Conservation (phyloP, 2,888 invertebrate species). For the Andrena haemorrhoa region DNA sequence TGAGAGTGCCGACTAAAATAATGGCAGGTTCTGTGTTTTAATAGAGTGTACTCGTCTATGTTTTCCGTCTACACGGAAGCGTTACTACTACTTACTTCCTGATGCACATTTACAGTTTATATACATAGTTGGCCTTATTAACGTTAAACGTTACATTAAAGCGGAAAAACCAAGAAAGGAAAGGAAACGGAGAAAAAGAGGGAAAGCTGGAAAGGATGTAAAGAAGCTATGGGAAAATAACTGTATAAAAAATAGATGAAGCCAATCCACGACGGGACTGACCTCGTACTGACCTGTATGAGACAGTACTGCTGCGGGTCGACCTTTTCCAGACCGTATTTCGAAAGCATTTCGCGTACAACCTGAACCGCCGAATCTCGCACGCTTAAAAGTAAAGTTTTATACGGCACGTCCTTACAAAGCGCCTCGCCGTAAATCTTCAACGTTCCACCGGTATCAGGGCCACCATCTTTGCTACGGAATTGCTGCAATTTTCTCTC, state of each 20-base stretch:
- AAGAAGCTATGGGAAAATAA: too few species aligned
- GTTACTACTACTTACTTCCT: too few species aligned
- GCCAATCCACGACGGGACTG: too few species aligned
- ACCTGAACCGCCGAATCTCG: constrained; percentile 97
- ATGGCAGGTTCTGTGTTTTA: too few species aligned
- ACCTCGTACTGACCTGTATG: constrained; percentile 91
- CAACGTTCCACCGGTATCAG: constrained; percentile 95
- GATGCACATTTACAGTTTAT: too few species aligned
- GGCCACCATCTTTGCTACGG: constrained; percentile 97
- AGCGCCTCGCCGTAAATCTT: constrained; percentile 99
- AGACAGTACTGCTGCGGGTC: constrained; percentile 97
- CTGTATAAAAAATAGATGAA: neutral
- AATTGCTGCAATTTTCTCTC: constrained; percentile 98
- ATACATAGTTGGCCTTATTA: too few species aligned
- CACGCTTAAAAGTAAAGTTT: constrained; percentile 97
- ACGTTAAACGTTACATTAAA: too few species aligned
- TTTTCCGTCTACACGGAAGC: too few species aligned
- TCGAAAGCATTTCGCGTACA: constrained; percentile 97
- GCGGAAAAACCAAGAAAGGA: too few species aligned
- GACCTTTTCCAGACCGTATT: constrained; percentile 96
- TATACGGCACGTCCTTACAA: constrained; percentile 98
- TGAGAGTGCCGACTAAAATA: too few species aligned
- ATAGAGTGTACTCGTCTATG: too few species aligned
- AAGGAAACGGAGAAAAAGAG: neutral
- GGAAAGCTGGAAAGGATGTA: neutral